Evolutionary conservation across 2,797 vertebrate species (phyloP).

Genomic region (Etheostoma perlongum): DNA sequence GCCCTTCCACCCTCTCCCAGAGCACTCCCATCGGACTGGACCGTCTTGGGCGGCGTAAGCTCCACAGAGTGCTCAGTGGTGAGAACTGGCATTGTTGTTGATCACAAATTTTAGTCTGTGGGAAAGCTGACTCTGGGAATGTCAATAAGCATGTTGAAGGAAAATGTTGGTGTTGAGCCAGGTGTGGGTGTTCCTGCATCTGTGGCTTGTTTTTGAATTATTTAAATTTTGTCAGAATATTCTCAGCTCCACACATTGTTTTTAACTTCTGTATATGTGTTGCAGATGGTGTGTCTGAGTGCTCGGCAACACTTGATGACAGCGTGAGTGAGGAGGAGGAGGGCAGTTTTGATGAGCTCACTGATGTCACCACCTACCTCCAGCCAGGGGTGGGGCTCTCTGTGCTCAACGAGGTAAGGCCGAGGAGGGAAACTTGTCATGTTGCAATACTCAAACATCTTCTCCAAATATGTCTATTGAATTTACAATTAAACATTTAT

Average conservation of each 20-base stretch:
- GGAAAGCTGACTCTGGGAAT: conserved; percentile 55
- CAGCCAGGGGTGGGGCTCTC: conserved; percentile 93
- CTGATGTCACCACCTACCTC: conserved; percentile 91
- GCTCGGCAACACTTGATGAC: conserved; percentile 89
- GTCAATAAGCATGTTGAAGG: conserved; percentile 48
- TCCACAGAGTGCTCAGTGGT: conserved; percentile 86
- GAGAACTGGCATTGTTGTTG: conserved; percentile 57
- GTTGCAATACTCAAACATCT: conserved; percentile 14
- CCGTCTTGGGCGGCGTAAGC: conserved; percentile 88
- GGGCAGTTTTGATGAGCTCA: conserved; percentile 93
- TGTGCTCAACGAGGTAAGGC: conserved; percentile 92
- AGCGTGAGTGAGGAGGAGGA: conserved; percentile 97
- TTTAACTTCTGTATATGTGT: conserved; percentile 58
- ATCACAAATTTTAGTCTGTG: conserved; percentile 30
- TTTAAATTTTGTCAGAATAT: background rate
- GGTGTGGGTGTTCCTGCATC: conserved; percentile 29
- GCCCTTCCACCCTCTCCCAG: conserved; percentile 92
- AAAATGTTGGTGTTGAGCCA: conserved; percentile 28
- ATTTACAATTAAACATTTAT: conserved; percentile 31
- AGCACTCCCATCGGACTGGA: conserved; percentile 98
- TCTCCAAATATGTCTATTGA: conserved; percentile 17
- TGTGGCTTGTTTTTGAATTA: conserved; percentile 31
- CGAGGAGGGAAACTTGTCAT: conserved; percentile 19
- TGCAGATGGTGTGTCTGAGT: conserved; percentile 88
- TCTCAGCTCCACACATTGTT: conserved; percentile 1